Conservation (phyloP, 2,888 invertebrate species). For the Drosophila emarginata region DNA sequence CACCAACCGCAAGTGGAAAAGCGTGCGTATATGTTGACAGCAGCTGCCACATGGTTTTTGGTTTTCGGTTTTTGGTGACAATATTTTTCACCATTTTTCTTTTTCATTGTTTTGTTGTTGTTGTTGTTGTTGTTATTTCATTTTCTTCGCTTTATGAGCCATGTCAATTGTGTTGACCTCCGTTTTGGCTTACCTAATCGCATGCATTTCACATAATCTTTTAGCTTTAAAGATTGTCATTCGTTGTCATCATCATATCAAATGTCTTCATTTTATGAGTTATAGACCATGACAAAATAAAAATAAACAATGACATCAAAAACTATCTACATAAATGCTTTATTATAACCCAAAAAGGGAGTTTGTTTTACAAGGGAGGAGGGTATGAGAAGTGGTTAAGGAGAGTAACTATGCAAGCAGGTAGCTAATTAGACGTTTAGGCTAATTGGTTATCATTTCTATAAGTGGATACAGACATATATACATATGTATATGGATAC, state of each 20-base stretch:
- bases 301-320: slow-evolving; percentile 1
- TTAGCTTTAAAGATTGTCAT: slow-evolving; percentile 49
- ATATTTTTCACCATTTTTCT: background rate
- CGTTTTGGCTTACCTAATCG: slow-evolving; percentile 16
- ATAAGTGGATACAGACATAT: background rate
- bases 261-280: slow-evolving; percentile 62
- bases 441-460: slow-evolving; percentile 12
- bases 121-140: no score
- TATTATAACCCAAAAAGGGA: background rate
- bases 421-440: slow-evolving; percentile 11
- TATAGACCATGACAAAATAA: slow-evolving; percentile 58
- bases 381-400: no score
- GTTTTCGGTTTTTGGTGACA: slow-evolving; percentile 9
- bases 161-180: slow-evolving; percentile 17
- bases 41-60: slow-evolving; percentile 16
- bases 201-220: slow-evolving; percentile 12
- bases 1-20: slow-evolving; percentile 27
- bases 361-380: background rate
- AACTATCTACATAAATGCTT: slow-evolving; percentile 3
- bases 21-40: slow-evolving; percentile 33
- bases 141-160: background rate
- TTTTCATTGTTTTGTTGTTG: background rate
- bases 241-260: slow-evolving; percentile 33
- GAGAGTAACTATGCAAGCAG: background rate
- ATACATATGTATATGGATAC: no score